Base-by-base conservation (phyloP, 2,888 invertebrate species). In the Seladonia tumulorum region DNA sequence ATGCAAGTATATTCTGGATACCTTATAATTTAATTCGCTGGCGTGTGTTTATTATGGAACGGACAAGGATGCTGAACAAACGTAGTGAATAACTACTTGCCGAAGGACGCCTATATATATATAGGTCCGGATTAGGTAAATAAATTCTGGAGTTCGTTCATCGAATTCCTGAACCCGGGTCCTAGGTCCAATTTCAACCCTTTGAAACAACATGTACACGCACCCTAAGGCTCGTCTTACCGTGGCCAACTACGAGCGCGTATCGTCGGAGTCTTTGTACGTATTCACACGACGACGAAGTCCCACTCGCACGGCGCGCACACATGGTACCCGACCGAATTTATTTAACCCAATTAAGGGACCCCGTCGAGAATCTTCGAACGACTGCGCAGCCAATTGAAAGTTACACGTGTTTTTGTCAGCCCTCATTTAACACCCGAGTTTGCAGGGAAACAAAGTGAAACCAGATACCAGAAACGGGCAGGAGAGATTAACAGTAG, bases 341-440 rank as follows among this genome's bases (percentile, higher is more conserved):
- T 92, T 90, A 89, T 91, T 91, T 92, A 93, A 93, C 90, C 91
- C 90, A 92, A 92, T 93, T 93, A 92, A 90, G 87, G 87, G 87
- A 86, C 84, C 87, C 88, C 88, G 88, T 79, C 75, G 86, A 75
- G 90, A 91, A 92, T 91, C 92, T 92, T 91, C 90, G 91, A 91
- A 88, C 87, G 88, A 90, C 90, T 92, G 91, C 90, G 89, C 92
- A 88, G 90, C 91, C 93, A 88, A 93, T 93, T 90, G 93, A 92
- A 93, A 94, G 89, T 93, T 94, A 94, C 94, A 93, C 93, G 93
- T 94, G 94, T 94, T 93, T 92, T 91, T 91, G 93, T 92, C 93
- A 93, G 92, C 84, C 92, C 92, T 89, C 91, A 81, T 93, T 92
- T 91, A 91, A 90, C 91, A 83, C 75, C 49, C 22, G 81, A 35